phyloP scores from a whole-genome alignment of 92 coral and sea anemone species.

The Actinernus sp. region DNA sequence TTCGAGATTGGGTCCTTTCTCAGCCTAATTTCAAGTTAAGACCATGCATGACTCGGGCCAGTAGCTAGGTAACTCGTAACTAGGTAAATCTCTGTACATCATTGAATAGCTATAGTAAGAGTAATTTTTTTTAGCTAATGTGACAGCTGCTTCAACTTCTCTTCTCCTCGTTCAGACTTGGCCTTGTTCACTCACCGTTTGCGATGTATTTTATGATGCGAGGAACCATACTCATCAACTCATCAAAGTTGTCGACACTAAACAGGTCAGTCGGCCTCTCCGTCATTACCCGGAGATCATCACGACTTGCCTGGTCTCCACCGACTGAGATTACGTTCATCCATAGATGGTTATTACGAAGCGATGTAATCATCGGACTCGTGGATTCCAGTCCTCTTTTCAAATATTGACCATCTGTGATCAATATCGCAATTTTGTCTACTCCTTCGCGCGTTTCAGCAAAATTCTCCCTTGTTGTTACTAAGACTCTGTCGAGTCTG shows the following conservation, averaged over 20 bases:
- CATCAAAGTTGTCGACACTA: slow-evolving; percentile 16
- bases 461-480: neutral
- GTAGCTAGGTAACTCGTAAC: too few relatives aligned
- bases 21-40: too few relatives aligned
- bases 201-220: slow-evolving; percentile 41
- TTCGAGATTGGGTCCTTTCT: too few relatives aligned
- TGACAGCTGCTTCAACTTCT: too few relatives aligned
- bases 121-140: too few relatives aligned
- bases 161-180: too few relatives aligned
- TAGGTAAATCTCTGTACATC: too few relatives aligned
- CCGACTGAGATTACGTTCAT: slow-evolving; percentile 15
- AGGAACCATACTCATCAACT: slow-evolving; percentile 37
- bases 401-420: slow-evolving; percentile 46
- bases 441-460: slow-evolving; percentile 40
- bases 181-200: too few relatives aligned
- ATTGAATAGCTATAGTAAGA: too few relatives aligned
- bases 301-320: slow-evolving; percentile 4
- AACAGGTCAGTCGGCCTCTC: slow-evolving; percentile 42
- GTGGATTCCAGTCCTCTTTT: neutral
- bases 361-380: neutral
- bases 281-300: slow-evolving; percentile 29
- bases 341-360: slow-evolving; percentile 8
- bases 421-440: slow-evolving; percentile 39
- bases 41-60: too few relatives aligned
- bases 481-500: slow-evolving; percentile 45